Base-by-base conservation (phyloP, 1,140 invertebrate genomes). In the Aphaenogaster ashmeadi region DNA sequence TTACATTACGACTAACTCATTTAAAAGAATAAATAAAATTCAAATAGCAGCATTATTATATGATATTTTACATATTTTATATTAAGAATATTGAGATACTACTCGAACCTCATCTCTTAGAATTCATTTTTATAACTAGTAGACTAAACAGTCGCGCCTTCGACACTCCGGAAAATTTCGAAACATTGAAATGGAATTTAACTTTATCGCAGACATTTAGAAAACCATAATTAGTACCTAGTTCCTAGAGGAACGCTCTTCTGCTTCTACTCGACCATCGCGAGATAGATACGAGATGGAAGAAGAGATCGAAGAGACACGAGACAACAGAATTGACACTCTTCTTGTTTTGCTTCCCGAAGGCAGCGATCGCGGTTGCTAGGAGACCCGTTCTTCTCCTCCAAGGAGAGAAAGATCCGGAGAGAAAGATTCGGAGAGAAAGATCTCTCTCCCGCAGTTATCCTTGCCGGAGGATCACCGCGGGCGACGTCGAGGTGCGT, bases 401-500 rank as follows among this genome's bases (percentile, higher is more conserved):
- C 66, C 21, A 44, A 13, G 62, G 33, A 5, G n/a, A 54, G 33
- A 52, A 44, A 15, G 77, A 54, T 50, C n/a, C 27, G 27, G 50
- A 15, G 36, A 69, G 21, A 54, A 60, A 41, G 78, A 56, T 41
- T 8, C 13, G n/a, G 47, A 54, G 8, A 27, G 27, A 27, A 27
- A 27, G 27, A 27, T 27, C 27, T 56, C 27, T 81, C 50, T 72
- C 56, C 62, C 50, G 50, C 62, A 27, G 38, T 79, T 79, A 79
- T n/a, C 44, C 77, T 27, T 44, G 47, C 50, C 56, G 33, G 41
- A 36, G 56, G 38, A 85, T 71, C 69, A 83, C 54, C 67, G 69
- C 67, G 60, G 50, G 71, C 81, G 27, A 62, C 58, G 71, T 74
- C 44, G 44, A 15, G 36, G 8, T 18, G 67, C 27, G 71, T 52